Evolutionary conservation across 2,888 invertebrate genomes (phyloP), one percentile per base, ranked within the genome.

Genomic region (Drosophila mercatorum): DNA sequence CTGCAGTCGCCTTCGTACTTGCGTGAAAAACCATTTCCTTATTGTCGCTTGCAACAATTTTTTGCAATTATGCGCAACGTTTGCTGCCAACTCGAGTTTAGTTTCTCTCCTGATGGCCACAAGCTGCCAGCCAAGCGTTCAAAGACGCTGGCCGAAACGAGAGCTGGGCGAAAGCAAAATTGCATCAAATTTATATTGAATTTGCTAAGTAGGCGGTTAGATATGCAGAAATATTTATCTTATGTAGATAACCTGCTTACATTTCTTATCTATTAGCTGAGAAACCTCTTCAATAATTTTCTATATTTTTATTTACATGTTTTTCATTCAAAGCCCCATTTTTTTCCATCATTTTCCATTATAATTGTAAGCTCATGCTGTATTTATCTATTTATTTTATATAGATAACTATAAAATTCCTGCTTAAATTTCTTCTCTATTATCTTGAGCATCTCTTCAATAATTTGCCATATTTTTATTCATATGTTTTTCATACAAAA

Each of bases 1-100:
- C 43, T 65, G 53, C 61, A 22, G 57, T 53, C 26, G 26, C 56
- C 46, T 46, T 51, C 31, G 43, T 28, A 75, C 72, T 81, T 73
- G 83, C 81, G 76, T 86, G 73, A 69, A 88, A 86, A 86, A 79
- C 56, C 53, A 71, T 78, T 84, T 84, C 88, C 84, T 88, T 78
- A 83, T 88, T 85, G 83, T 55, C 51, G 53, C 28, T 58, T 22
- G n/a, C 36, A 49, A 49, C 38, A 41, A 44, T 69, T 78, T 46
- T 46, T 67, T 62, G 41, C 46, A 63, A 67, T 78, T 59, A 56
- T 40, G 52, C 52, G 52, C 52, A 52, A 22, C 51, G 51, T 34
- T 67, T 71, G 82, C 72, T 76, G 73, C 51, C 57, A 26, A 11
- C 40, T 41, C 26, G 8, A 43, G 14, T 52, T 68, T 61, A 62